Evolutionary conservation across 2,888 invertebrate species (phyloP), one percentile per base, ranked within the genome.

Genomic region (Norana najaformis): DNA sequence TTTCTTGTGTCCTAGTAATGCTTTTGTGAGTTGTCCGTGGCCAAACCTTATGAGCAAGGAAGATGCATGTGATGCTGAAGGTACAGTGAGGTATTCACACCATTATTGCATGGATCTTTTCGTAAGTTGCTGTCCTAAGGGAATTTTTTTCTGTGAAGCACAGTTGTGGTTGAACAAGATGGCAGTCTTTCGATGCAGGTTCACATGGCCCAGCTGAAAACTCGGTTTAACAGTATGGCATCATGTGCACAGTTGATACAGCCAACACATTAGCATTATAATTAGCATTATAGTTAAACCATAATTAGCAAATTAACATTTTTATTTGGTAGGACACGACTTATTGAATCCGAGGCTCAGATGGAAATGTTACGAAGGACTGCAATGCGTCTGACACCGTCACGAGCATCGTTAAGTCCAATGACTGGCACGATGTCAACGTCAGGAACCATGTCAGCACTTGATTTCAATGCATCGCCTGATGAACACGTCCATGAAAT

Each of bases 301-400:
- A n/a, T n/a, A n/a, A n/a, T n/a, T n/a, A n/a, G n/a, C n/a, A n/a
- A 53, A 8, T 30, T 23, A 13, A 30, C 30, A 53, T 53, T 53
- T 53, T 5, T 69, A n/a, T 69, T 89, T 35, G 34, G 83, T 91
- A 95, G 97, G 92, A 97, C 98, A 0, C 97, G 98, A 94, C 95
- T 99, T 90, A 96, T 98, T 94, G 98, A 99, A 95, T 97, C 98
- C 0, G 98, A 97, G 93, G 96, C 96, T 90, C 96, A 96, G 93
- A 97, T 97, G 93, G 96, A 97, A 92, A 96, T 97, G 92, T 94
- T 97, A 41, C 96, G 93, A 91, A 93, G 93, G 90, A 90, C 92
- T 14, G 88, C 90, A 35, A 34, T 82, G n/a, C 91, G 91, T 23
- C 90, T 91, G 23, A 93, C 93, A 14, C 91, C 93, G 5, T 91